Evolutionary conservation across 30 jellyfish, hydroid and myxozoan species (phyloP).

Genomic region (Cassiopea andromeda): DNA sequence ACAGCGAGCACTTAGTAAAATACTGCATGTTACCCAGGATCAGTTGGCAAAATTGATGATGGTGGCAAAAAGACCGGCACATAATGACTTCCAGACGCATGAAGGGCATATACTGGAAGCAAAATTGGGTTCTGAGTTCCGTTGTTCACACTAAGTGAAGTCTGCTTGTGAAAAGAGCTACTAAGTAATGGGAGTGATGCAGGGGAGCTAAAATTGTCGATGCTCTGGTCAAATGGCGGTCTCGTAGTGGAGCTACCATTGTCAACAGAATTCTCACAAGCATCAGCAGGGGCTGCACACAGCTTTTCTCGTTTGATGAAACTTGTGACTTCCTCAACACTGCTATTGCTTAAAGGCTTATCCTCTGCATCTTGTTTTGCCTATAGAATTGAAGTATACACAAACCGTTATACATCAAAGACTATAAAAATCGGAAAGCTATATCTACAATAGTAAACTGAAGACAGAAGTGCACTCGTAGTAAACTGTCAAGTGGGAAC

Average conservation of each 20-base stretch:
- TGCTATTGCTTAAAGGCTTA: not conserved
- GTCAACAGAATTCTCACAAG: not conserved
- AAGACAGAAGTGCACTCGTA: too few relatives aligned
- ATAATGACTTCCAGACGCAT: constrained; percentile 73
- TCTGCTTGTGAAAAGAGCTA: not conserved
- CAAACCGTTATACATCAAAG: not conserved
- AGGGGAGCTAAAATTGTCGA: not conserved
- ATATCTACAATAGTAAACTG: too few relatives aligned
- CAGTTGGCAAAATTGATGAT: constrained; percentile 19
- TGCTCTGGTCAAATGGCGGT: not conserved
- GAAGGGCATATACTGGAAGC: constrained; percentile 66
- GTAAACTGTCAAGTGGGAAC: too few relatives aligned
- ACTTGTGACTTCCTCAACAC: not conserved
- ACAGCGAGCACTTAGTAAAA: too few relatives aligned
- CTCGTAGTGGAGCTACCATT: not conserved
- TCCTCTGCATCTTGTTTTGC: not conserved
- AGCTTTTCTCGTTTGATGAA: not conserved
- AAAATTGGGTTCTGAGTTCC: constrained; percentile 27
- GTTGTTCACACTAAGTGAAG: not conserved
- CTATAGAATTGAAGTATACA: not conserved
- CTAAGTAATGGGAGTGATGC: not conserved
- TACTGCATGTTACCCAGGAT: not conserved
- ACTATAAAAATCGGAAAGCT: too few relatives aligned
- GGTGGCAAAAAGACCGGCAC: constrained; percentile 76
- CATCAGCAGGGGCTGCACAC: not conserved